phyloP scores from a whole-genome alignment of 1,140 invertebrate genomes.

The Paralvinella palmiformis region DNA sequence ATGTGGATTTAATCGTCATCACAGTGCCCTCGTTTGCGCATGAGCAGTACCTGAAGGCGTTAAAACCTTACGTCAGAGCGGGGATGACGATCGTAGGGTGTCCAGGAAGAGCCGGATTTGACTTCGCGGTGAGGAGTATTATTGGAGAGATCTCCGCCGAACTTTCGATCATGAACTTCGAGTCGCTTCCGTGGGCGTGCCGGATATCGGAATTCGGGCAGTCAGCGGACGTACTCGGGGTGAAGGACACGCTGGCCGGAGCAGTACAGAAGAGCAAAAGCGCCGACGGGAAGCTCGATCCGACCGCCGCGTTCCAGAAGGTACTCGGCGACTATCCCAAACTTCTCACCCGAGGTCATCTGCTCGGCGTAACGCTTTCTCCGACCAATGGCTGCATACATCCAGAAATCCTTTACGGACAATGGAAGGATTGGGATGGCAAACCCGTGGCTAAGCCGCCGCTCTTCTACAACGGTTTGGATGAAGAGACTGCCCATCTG shows the following conservation, averaged over 20 bases:
- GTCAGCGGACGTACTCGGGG: not conserved
- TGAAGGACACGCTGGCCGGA: not conserved
- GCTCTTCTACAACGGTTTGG: slow-evolving; percentile 34
- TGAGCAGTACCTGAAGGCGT: slow-evolving; percentile 26
- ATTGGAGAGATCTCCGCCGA: slow-evolving; percentile 27
- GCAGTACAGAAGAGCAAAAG: not conserved
- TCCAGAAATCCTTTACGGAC: slow-evolving; percentile 32
- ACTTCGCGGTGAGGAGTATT: slow-evolving; percentile 28
- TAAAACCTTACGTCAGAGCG: slow-evolving; percentile 22
- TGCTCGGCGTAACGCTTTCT: slow-evolving; percentile 9
- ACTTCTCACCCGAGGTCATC: not conserved
- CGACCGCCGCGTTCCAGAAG: not conserved
- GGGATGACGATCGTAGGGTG: slow-evolving; percentile 28
- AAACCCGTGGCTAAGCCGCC: slow-evolving; percentile 29
- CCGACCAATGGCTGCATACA: slow-evolving; percentile 16
- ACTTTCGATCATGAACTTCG: slow-evolving; percentile 1
- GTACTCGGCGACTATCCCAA: not conserved
- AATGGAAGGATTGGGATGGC: slow-evolving; percentile 38
- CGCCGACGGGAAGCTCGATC: not conserved
- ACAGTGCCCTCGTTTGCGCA: slow-evolving; percentile 28
- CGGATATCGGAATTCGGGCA: not conserved
- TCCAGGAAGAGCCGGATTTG: slow-evolving; percentile 33
- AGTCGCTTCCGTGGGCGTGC: slow-evolving; percentile 5
- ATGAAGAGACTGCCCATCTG: slow-evolving; percentile 24
- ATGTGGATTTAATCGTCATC: slow-evolving; percentile 25